Conservation (phyloP, 2,797 vertebrate genomes). For the Girardinus metallicus region DNA sequence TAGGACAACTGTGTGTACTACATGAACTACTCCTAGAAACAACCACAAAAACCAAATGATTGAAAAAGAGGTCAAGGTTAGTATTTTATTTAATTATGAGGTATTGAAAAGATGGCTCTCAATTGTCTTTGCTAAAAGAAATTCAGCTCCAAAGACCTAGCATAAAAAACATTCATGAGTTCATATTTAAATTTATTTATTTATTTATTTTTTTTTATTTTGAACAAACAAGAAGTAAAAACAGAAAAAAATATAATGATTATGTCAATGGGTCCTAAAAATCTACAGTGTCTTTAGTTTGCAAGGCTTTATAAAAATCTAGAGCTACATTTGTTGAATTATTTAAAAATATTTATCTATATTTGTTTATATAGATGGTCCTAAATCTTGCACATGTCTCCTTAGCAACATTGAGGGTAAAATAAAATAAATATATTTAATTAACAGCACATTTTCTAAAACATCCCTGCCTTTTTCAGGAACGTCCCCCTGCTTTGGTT, state of each 20-base stretch:
- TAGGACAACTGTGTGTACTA: neutral
- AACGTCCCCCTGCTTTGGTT: constrained; percentile 41
- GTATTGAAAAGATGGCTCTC: neutral
- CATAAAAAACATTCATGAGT: neutral
- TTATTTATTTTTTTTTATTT: no score
- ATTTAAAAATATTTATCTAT: neutral
- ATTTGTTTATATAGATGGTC: neutral
- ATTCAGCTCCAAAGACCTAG: neutral
- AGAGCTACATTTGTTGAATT: neutral
- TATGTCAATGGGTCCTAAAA: neutral
- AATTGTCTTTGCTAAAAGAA: neutral
- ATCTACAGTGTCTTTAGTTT: neutral
- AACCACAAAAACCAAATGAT: neutral
- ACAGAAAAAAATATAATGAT: no score
- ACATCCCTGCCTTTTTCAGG: constrained; percentile 1
- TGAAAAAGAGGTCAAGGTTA: neutral
- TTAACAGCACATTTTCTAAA: neutral
- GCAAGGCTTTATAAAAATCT: neutral
- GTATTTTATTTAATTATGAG: neutral
- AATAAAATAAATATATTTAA: neutral
- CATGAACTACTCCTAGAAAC: neutral
- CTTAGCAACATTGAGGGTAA: neutral
- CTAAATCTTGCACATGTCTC: neutral
- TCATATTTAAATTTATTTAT: neutral
- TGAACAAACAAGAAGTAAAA: no score